Base-by-base conservation (phyloP, 1,140 invertebrate genomes). In the Plectus sambesii region DNA sequence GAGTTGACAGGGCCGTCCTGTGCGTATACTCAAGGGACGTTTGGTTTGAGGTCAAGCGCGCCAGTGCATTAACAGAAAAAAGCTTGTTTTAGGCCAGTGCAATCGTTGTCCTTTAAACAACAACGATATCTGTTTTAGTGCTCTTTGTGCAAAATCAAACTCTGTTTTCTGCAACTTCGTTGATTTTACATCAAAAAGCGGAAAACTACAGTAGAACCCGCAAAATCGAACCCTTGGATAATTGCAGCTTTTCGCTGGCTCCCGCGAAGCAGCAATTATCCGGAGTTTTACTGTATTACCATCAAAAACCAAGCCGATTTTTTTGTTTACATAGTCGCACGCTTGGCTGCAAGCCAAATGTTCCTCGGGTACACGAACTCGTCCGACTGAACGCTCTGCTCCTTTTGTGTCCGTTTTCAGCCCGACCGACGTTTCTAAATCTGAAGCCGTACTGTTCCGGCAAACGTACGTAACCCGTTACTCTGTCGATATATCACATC, bases 361-460 rank as follows among this genome's bases (percentile, higher is more conserved):
- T 27, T 37, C 6, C 8, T 44, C 22, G 6, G n/a, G 8, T 6
- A 8, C 42, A n/a, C n/a, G n/a, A n/a, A n/a, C 6, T 37, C 49
- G 37, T 46, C 35, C 36, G 26, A 39, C 30, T 9, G 26, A 8
- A 35, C 17, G 15, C 15, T 33, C 39, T 33, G 24, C 37, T 43
- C 42, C 45, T 39, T 22, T 35, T 36, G 41, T 48, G 40, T 43
- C 46, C 49, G n/a, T n/a, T 55, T 56, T 56, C 51, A 56, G 55
- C 55, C 38, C 55, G 55, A 23, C 55, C 55, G 24, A 56, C 55
- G 38, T 56, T 56, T 40, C 46, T 56, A 40, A 53, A 56, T 45
- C 48, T 56, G 33, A 54, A 49, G 46, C 40, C 51, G 37, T 33
- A 45, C 51, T 36, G 54, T 54, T 53, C 49, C 20, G 19, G 53